Evolutionary conservation across 2,888 invertebrate species (phyloP), one percentile per base, ranked within the genome.

Genomic region (Frankliniella fusca): DNA sequence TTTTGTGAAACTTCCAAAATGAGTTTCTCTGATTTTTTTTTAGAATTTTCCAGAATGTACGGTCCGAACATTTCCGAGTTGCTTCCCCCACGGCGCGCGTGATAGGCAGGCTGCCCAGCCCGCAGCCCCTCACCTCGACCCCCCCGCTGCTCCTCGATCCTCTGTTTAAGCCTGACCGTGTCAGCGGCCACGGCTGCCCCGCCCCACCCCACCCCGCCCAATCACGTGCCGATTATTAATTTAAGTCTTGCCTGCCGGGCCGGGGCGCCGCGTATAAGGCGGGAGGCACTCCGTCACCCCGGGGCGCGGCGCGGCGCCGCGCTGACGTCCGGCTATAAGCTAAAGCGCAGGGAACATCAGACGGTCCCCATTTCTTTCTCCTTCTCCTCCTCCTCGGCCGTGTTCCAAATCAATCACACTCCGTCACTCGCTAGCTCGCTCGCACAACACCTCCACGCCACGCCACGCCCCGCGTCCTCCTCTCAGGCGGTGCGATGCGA

Each of bases 261-360:
- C 38, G 38, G 38, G 38, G 38, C 38, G 38, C 38, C 38, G 38
- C 38, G 38, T 38, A 38, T 38, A 38, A 38, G 38, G 38, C 15
- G 18, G 54, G 54, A 54, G 54, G 18, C 54, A 54, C 54, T 54
- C 54, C 15, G 54, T 54, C 54, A 54, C 1, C 54, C 11, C 54
- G 3, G 3, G 15, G 54, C 54, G 3, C 90, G 90, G 84, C 89
- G 88, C 85, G 90, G 90, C 84, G 90, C 11, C 3, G 54, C 54
- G 54, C 54, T 54, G 54, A 54, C 54, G 8, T 54, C 15, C 38
- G 15, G 18, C 54, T 2, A 18, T 54, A 12, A 18, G 54, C 18
- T 54, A 12, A 8, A 3, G 54, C 18, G 12, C 54, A 5, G 54
- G 1, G 12, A 18, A 54, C 54, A 15, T 18, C 54, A 18, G 54